Conservation (phyloP, 2,113 vertebrate genomes). For the Phaethornis superciliosus region DNA sequence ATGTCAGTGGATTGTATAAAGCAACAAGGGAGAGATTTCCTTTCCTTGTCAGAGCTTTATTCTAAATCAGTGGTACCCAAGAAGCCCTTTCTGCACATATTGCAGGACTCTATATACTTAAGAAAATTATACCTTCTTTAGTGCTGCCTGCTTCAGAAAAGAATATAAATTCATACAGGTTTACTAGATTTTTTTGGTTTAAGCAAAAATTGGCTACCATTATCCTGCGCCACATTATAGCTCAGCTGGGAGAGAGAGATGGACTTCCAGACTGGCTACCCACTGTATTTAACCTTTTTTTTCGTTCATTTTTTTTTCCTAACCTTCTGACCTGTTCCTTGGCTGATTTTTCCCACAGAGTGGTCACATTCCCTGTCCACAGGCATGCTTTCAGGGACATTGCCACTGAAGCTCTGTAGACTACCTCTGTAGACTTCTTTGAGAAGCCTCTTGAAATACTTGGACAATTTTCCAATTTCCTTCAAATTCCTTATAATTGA, state of each 20-base stretch:
- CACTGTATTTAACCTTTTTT: background rate
- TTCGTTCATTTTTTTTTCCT: background rate
- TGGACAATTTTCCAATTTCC: background rate
- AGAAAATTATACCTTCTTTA: background rate
- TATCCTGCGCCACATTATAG: background rate
- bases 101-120: background rate
- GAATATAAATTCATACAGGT: rapidly evolving
- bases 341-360: background rate
- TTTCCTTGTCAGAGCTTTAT: background rate
- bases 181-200: background rate
- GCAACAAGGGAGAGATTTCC: background rate
- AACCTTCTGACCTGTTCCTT: background rate
- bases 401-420: background rate
- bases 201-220: background rate
- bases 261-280: background rate
- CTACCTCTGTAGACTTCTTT: background rate
- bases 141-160: background rate
- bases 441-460: background rate
- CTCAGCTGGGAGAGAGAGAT: background rate
- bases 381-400: background rate
- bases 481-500: background rate
- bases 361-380: background rate
- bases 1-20: background rate
- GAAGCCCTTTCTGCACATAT: background rate
- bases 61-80: background rate